These are phyloP conservation scores for Zalophus californianus DNA, from an alignment of 2,797 vertebrate genomes.

Conservation along the genomic window DNA sequence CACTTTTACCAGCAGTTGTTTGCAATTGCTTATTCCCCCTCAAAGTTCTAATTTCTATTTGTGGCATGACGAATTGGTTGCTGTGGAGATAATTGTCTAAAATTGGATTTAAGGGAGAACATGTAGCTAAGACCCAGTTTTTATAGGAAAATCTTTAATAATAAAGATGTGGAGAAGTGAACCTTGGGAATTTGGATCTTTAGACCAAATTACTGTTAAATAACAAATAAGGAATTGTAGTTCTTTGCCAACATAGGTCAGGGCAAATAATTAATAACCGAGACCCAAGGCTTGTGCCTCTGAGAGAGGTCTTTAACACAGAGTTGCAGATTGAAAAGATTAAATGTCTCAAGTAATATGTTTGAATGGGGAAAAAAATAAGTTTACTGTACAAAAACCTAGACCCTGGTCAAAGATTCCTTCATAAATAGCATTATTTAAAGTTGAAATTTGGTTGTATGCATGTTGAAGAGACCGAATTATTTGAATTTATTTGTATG, in stretches of 20 bases:
- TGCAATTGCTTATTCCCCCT: slow-evolving; percentile 65
- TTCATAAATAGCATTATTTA: slow-evolving; percentile 51
- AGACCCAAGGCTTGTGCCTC: slow-evolving; percentile 2
- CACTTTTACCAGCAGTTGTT: slow-evolving; percentile 64
- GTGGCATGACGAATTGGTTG: slow-evolving; percentile 39
- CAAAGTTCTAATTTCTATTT: slow-evolving; percentile 71
- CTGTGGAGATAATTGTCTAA: slow-evolving; percentile 71
- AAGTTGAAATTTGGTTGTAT: slow-evolving; percentile 52
- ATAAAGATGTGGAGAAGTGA: slow-evolving; percentile 77
- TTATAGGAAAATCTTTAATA: slow-evolving; percentile 70
- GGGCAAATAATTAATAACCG: slow-evolving; percentile 49
- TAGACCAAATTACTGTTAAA: slow-evolving; percentile 44
- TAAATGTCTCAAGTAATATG: slow-evolving; percentile 58
- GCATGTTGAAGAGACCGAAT: neutral
- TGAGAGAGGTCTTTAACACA: slow-evolving; percentile 45
- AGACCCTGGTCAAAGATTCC: slow-evolving; percentile 26
- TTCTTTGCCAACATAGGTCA: slow-evolving; percentile 31
- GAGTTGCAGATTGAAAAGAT: slow-evolving; percentile 36
- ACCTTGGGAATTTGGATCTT: slow-evolving; percentile 52
- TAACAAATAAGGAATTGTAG: slow-evolving; percentile 47
- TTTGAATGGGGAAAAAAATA: slow-evolving; percentile 24
- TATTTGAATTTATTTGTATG: slow-evolving; percentile 40
- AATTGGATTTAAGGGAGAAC: slow-evolving; percentile 59
- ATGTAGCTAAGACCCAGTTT: slow-evolving; percentile 63
- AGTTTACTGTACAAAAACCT: slow-evolving; percentile 6